Evolutionary conservation across 2,113 vertebrate genomes (phyloP).

Genomic region (Raja brachyura): DNA sequence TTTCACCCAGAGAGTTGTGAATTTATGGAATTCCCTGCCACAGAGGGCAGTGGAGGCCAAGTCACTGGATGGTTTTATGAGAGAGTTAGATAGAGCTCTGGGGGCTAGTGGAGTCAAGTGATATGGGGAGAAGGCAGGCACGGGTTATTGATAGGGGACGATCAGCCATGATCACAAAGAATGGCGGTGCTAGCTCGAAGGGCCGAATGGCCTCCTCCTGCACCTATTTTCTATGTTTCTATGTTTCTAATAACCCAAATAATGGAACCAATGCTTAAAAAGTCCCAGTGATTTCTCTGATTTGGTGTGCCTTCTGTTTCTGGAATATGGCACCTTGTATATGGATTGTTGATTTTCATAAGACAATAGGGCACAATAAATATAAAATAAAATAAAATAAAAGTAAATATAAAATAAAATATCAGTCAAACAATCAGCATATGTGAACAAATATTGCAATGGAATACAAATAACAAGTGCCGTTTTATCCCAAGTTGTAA

Average conservation of each 20-base stretch:
- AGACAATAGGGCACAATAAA: background rate
- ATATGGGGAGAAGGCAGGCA: too few species aligned
- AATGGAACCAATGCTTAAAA: background rate
- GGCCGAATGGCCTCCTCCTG: too few species aligned
- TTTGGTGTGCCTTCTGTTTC: background rate
- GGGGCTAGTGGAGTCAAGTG: too few species aligned
- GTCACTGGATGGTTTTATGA: too few species aligned
- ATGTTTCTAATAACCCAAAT: background rate
- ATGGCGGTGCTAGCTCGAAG: too few species aligned
- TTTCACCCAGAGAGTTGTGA: too few species aligned
- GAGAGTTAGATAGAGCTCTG: too few species aligned
- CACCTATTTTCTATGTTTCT: too few species aligned
- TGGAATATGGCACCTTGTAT: background rate
- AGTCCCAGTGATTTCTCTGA: background rate
- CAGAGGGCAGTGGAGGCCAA: too few species aligned
- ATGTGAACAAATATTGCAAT: background rate
- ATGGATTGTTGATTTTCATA: background rate
- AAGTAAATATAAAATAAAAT: conserved; percentile 4
- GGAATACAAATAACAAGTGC: background rate
- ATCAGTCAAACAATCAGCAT: background rate
- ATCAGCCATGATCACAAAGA: too few species aligned
- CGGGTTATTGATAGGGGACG: too few species aligned
- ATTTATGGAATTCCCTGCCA: too few species aligned
- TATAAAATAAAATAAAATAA: background rate
- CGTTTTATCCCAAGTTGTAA: background rate